Evolutionary conservation across 2,113 vertebrate genomes (phyloP).

Genomic region (Uria lomvia): DNA sequence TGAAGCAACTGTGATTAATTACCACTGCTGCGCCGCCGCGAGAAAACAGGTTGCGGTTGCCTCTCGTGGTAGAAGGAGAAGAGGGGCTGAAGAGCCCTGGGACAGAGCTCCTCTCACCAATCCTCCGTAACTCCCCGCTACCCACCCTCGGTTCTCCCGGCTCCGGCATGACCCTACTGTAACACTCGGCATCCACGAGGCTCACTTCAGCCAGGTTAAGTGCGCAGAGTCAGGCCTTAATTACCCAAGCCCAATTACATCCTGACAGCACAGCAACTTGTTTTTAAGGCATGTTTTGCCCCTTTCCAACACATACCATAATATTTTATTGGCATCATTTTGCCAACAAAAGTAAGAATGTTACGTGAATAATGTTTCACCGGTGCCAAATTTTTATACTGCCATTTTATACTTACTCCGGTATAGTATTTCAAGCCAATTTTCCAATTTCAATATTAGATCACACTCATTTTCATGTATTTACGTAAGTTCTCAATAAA

Average conservation of each 20-base stretch:
- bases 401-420: background rate
- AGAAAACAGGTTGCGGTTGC: background rate
- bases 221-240: background rate
- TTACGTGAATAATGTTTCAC: background rate
- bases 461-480: background rate
- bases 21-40: background rate
- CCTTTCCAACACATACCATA: background rate
- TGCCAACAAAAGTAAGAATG: conserved; percentile 12
- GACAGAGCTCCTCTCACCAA: background rate
- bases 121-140: background rate
- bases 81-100: background rate
- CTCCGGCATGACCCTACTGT: fast-evolving
- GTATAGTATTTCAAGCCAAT: background rate
- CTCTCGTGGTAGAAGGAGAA: background rate
- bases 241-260: background rate
- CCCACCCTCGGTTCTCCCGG: fast-evolving
- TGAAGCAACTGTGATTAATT: background rate
- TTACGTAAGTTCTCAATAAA: background rate
- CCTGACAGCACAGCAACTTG: background rate
- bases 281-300: background rate
- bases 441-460: conserved; percentile 15
- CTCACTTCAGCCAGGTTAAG: background rate
- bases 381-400: conserved; percentile 1
- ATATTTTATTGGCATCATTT: conserved; percentile 12
- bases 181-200: fast-evolving